Conservation (phyloP, 2,888 invertebrate genomes). For the Punctoribates punctum region DNA sequence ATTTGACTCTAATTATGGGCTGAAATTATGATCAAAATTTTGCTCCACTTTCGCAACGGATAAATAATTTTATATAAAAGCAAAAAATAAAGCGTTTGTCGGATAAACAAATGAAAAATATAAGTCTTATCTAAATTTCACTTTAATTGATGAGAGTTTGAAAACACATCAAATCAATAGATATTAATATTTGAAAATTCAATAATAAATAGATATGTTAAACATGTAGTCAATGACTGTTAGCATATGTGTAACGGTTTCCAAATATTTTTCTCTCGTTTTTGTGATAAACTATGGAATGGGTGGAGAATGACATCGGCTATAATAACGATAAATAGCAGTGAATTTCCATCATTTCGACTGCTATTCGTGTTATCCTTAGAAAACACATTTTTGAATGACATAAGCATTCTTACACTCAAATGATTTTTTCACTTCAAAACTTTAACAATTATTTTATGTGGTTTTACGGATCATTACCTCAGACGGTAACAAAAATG, state of each 20-base stretch:
- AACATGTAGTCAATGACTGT: too few relatives aligned
- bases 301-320: not conserved
- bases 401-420: conserved; percentile 28
- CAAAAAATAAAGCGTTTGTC: too few relatives aligned
- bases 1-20: conserved; percentile 20
- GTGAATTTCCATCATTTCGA: conserved; percentile 20
- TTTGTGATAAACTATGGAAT: not conserved
- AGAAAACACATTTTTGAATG: conserved; percentile 33
- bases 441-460: conserved; percentile 34
- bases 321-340: conserved; percentile 14
- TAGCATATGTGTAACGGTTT: too few relatives aligned
- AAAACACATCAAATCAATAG: not conserved
- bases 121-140: not conserved
- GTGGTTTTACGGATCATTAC: conserved; percentile 26
- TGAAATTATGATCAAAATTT: not conserved
- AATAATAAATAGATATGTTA: too few relatives aligned
- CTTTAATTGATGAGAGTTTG: not conserved
- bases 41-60: too few relatives aligned
- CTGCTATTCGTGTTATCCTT: conserved; percentile 4
- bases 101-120: too few relatives aligned
- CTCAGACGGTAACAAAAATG: not conserved
- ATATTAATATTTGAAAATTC: too few relatives aligned
- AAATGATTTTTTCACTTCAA: conserved; percentile 15
- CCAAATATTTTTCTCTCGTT: too few relatives aligned
- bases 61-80: too few relatives aligned